phyloP scores from a whole-genome alignment of 30 jellyfish, hydroid and myxozoan genomes.

The Morbakka virulenta region DNA sequence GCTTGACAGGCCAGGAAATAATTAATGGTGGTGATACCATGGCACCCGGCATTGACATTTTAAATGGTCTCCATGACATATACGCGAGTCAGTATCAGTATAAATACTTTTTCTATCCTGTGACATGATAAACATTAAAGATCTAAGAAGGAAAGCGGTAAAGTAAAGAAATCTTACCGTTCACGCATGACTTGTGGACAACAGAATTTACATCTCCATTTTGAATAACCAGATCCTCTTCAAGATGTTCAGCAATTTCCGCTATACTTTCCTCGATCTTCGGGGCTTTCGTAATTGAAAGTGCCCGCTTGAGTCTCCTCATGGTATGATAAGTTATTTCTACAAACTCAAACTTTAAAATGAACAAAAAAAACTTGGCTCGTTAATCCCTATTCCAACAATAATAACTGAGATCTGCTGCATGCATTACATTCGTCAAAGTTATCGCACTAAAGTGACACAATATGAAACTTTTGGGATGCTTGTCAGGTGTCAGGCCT shows the following conservation, averaged over 20 bases:
- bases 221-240: slow-evolving; percentile 14
- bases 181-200: background rate
- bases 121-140: too few species aligned
- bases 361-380: background rate
- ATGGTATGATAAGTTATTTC: background rate
- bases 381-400: background rate
- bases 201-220: slow-evolving; percentile 50
- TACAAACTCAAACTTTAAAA: background rate
- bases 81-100: too few species aligned
- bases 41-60: too few species aligned
- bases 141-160: too few species aligned
- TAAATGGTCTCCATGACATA: too few species aligned
- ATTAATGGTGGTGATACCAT: too few species aligned
- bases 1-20: too few species aligned
- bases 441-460: background rate
- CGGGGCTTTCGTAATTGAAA: slow-evolving; percentile 93
- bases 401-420: too few species aligned
- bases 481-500: too few species aligned
- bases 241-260: slow-evolving; percentile 83
- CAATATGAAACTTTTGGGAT: background rate
- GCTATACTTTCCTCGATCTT: slow-evolving; percentile 94
- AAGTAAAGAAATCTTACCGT: slow-evolving; percentile 10
- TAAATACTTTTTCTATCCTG: too few species aligned
- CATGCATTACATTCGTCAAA: too few species aligned
- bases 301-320: slow-evolving; percentile 95